Base-by-base conservation (phyloP, 2,113 vertebrate genomes). In the Sturnus vulgaris region DNA sequence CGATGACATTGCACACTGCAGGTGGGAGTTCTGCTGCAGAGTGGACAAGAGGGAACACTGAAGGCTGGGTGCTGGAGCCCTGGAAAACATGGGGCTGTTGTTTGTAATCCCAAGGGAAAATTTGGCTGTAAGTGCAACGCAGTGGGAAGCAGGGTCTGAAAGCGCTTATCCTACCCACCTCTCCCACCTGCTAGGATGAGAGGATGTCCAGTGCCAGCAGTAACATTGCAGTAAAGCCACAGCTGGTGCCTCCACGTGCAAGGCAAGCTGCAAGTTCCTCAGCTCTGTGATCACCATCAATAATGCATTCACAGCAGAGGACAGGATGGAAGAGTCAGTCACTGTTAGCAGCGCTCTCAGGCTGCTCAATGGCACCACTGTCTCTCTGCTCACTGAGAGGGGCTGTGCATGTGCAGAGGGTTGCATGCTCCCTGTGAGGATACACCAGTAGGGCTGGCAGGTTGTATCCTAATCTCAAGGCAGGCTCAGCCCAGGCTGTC, bases 361-460 rank as follows among this genome's bases (percentile, higher is more conserved):
- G 79, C 66, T 97, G 78, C 91, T 98, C 97, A 97, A 84, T 96
- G 92, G 92, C 92, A 88, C n/a, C 78, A 93, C 93, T 97, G 96
- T 97, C 82, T 72, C 24, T 33, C 52, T 0, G 5, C 90, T 87
- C 66, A 0, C 60, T 11, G 9, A 8, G 0, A 3, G 11, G 11
- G 44, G 30, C 55, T 44, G 28, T 53, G 46, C 2, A 0, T 24
- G 37, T 40, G 65, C 5, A 0, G 23, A 65, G 30, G 25, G 30
- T 21, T 1, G 1, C 27, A 49, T 0, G 0, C 15, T 79, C 31
- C 37, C 13, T 1, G 25, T 18, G 70, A 91, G 72, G 69, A 49
- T 27, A 71, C 0, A 4, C n/a, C 30, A 72, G 8, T 2, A 27
- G 20, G 24, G 23, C 25, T 81, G 80, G 30, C 70, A 89, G 61